Evolutionary conservation across 1,140 invertebrate genomes (phyloP).

Genomic region (Octopus sinensis): DNA sequence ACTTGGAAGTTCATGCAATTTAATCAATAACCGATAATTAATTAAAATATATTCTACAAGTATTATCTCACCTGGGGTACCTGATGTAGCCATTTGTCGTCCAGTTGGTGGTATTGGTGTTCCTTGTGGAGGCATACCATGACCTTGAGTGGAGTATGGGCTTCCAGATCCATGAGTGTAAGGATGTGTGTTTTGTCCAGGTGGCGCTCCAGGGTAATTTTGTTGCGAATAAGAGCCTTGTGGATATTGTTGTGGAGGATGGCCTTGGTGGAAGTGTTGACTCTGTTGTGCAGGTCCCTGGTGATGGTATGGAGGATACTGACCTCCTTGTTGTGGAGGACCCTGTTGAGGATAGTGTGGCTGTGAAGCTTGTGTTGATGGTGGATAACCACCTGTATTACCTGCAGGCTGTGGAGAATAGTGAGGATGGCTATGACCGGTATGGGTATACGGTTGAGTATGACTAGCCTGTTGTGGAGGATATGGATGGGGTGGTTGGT

Average conservation of each 20-base stretch:
- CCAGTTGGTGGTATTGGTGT: conserved; percentile 22
- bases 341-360: conserved; percentile 6
- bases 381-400: conserved; percentile 6
- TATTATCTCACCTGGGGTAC: conserved; percentile 16
- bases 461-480: conserved; percentile 10
- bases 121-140: conserved; percentile 23
- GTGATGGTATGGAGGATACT: conserved; percentile 11
- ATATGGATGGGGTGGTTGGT: conserved; percentile 6
- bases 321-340: neutral
- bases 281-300: conserved; percentile 2
- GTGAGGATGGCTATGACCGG: neutral
- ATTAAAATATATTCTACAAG: neutral
- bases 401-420: conserved; percentile 17
- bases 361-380: neutral
- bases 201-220: neutral
- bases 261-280: conserved; percentile 11
- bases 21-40: neutral
- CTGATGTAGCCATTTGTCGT: neutral
- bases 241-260: conserved; percentile 3
- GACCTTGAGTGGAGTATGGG: conserved; percentile 10
- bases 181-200: neutral
- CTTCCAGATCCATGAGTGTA: conserved; percentile 3
- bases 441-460: conserved; percentile 1
- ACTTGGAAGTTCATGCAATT: neutral
- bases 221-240: conserved; percentile 10